Conservation (phyloP, 2,113 vertebrate species). For the Megaceryle torquata region DNA sequence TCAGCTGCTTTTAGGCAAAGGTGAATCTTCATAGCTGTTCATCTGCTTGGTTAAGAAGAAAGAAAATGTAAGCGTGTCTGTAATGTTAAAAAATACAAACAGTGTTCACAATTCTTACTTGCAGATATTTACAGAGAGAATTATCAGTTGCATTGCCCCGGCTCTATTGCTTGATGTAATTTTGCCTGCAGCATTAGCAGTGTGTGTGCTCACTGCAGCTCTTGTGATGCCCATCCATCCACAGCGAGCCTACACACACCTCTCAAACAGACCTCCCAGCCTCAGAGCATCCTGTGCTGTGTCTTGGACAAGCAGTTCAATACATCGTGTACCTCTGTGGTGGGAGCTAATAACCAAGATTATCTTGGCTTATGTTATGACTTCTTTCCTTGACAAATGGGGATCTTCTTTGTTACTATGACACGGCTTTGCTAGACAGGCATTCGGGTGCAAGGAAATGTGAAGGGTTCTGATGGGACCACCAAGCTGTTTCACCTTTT, state of each 20-base stretch:
- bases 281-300: not conserved
- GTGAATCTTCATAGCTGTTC: not conserved
- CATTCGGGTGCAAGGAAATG: not conserved
- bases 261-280: not conserved
- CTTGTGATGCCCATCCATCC: not conserved
- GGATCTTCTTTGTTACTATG: not conserved
- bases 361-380: not conserved
- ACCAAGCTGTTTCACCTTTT: conserved; percentile 12
- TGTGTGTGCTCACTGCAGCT: not conserved
- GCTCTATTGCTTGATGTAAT: not conserved
- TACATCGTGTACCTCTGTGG: not conserved
- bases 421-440: not conserved
- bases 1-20: not conserved
- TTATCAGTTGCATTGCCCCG: not conserved
- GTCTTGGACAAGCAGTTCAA: not conserved
- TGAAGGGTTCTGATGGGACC: not conserved
- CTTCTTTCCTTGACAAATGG: not conserved
- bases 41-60: not conserved
- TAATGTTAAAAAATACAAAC: not conserved
- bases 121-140: not conserved
- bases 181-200: not conserved
- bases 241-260: not conserved
- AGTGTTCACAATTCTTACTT: not conserved
- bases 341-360: not conserved
- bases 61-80: not conserved